Base-by-base conservation (phyloP, 2,113 vertebrate genomes). In the Labeo rohita region DNA sequence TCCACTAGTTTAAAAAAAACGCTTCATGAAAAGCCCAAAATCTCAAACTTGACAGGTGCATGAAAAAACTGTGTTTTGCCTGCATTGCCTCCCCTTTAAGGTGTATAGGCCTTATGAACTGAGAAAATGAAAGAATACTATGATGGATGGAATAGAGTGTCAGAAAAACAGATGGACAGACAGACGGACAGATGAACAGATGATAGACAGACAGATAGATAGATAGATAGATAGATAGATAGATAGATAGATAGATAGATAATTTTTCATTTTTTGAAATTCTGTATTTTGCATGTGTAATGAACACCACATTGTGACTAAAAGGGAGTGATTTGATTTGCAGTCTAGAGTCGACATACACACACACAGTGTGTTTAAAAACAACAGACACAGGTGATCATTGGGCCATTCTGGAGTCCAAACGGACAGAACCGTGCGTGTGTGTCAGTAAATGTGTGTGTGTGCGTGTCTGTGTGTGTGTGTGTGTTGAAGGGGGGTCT, bases 401-500 rank as follows among this genome's bases (percentile, higher is more conserved):
- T 8, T n/a, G 56, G 39, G 39, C 50, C 50, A 68, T 74, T 56
- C 50, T 84, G 84, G 73, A 77, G 43, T 36, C 11, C 3, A 10
- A 65, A 10, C 2, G 15, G 12, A 66, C 63, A 66, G 23, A 66
- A 66, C 63, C 11, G 7, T 70, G 13, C 3, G 47, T 85, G 28
- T 49, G 63, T n/a, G 68, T 23, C 34, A 8, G 11, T 77, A 7
- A 18, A 3, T 83, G 50, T 82, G 43, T 13, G 65, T 34, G 50
- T 85, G 79, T 65, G 23, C 11, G 21, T 28, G 28, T 59, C 61
- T 66, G 45, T 34, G 56, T 66, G 73, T 83, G 86, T 79, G 34
- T 77, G 80, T 83, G 68, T 82, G 68, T 83, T 52, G 61, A 63
- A 83, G 74, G 47, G 78, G 65, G 59, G 79, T 81, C 61, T 81